phyloP scores from a whole-genome alignment of 2,888 invertebrate genomes.

The Nemurella pictetii region DNA sequence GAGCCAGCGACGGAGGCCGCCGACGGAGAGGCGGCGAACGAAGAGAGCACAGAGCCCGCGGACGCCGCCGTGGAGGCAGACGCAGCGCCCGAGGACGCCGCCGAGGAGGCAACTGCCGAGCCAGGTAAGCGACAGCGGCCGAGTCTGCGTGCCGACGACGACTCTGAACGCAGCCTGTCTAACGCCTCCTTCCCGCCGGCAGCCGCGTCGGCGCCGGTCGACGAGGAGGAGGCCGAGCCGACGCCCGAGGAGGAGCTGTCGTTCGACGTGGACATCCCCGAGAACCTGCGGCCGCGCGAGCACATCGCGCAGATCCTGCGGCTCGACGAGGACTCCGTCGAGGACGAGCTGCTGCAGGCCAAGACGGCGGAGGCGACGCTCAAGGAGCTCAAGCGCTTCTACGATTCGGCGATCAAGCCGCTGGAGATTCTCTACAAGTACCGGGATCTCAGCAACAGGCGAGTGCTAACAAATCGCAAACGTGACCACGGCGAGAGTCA shows the following conservation, averaged over 20 bases:
- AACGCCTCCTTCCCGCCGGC: neutral
- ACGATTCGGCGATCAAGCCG: slow-evolving; percentile 86
- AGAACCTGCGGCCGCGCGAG: slow-evolving; percentile 74
- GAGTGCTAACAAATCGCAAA: slow-evolving; percentile 53
- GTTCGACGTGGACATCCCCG: slow-evolving; percentile 71
- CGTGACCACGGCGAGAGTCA: no score
- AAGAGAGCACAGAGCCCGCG: neutral
- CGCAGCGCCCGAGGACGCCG: neutral
- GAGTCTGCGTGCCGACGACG: no score
- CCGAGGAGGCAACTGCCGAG: neutral
- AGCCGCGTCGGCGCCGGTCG: neutral
- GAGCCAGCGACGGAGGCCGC: neutral
- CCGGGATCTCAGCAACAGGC: slow-evolving; percentile 80
- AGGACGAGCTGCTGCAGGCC: slow-evolving; percentile 69
- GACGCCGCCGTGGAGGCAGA: neutral
- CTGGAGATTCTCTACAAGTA: slow-evolving; percentile 90
- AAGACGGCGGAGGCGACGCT: slow-evolving; percentile 77
- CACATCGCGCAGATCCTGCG: slow-evolving; percentile 80
- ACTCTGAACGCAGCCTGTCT: no score
- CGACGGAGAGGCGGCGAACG: neutral
- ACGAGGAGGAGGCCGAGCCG: slow-evolving; percentile 56
- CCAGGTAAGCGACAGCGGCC: slow-evolving; percentile 10
- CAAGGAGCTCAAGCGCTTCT: slow-evolving; percentile 80
- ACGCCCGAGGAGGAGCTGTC: slow-evolving; percentile 59
- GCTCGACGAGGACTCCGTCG: slow-evolving; percentile 72